phyloP scores from a whole-genome alignment of 2,797 vertebrate species.

The Lepus oiostolus region DNA sequence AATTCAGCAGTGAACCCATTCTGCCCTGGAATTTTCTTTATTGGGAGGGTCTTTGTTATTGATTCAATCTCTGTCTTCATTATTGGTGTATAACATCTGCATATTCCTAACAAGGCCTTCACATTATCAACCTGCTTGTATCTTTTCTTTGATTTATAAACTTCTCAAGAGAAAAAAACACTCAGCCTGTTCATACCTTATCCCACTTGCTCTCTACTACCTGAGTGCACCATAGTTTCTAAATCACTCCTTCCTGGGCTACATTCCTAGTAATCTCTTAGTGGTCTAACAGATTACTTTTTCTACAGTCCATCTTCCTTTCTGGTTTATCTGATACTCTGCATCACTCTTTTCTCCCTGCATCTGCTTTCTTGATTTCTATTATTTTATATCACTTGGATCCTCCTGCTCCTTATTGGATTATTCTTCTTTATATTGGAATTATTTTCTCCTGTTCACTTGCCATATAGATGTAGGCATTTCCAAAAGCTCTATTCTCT shows the following conservation, averaged over 20 bases:
- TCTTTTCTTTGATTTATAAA: neutral
- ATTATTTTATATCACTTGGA: neutral
- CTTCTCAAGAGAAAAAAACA: neutral
- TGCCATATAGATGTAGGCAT: neutral
- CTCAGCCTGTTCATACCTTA: neutral
- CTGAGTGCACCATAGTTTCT: neutral
- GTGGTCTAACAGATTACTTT: neutral
- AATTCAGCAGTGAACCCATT: no score
- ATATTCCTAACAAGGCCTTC: neutral
- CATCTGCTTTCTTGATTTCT: neutral
- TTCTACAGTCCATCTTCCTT: neutral
- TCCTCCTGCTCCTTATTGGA: slow-evolving; percentile 2
- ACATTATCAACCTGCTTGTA: neutral
- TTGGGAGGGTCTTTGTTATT: no score
- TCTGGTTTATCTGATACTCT: neutral
- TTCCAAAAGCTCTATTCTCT: neutral
- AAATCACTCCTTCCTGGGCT: neutral
- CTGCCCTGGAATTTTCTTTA: no score
- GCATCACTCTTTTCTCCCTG: neutral
- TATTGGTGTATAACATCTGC: neutral
- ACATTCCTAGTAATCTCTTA: neutral
- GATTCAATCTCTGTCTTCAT: no score
- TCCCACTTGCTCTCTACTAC: neutral
- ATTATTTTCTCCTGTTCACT: neutral
- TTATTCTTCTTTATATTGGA: neutral